Percentiles rank a stretch among this genome's conserved stretches.
Evolutionary conservation across 2,797 vertebrate genomes (phyloP).

Genomic region (Thripadectes ignobilis): DNA sequence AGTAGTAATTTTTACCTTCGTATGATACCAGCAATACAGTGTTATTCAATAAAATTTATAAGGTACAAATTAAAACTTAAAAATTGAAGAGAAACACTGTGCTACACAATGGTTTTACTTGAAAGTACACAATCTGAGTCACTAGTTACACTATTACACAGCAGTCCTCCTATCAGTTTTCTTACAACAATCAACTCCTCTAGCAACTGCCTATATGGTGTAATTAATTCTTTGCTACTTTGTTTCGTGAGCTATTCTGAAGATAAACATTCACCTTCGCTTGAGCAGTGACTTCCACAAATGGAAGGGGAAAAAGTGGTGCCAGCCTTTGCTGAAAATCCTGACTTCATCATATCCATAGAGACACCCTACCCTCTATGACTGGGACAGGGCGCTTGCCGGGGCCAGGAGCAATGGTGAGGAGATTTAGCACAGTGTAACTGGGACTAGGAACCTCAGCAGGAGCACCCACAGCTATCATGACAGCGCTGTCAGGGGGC

Average conservation of each 20-base stretch:
- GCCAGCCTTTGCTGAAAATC: not conserved
- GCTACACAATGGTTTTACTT: not conserved
- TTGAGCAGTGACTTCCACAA: slow-evolving; percentile 19
- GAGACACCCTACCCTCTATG: not conserved
- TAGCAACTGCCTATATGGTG: not conserved
- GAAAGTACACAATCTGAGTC: not conserved
- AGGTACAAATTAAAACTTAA: not conserved
- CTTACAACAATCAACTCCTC: not conserved
- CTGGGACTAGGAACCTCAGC: not conserved
- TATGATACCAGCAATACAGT: not conserved
- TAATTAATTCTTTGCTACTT: not conserved
- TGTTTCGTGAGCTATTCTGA: not conserved
- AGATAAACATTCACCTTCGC: not conserved
- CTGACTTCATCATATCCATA: slow-evolving; percentile 26
- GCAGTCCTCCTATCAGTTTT: not conserved
- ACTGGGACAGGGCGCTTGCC: not conserved
- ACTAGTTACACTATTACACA: not conserved
- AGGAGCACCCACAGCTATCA: not conserved
- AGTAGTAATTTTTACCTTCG: not conserved
- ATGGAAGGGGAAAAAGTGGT: not conserved
- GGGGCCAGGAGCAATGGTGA: not conserved
- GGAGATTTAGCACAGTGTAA: not conserved
- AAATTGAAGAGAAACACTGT: not conserved
- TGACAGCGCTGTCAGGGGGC: not conserved
- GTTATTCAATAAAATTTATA: not conserved